Base-by-base conservation (phyloP, 2,888 invertebrate genomes). In the Tiliacea aurago region DNA sequence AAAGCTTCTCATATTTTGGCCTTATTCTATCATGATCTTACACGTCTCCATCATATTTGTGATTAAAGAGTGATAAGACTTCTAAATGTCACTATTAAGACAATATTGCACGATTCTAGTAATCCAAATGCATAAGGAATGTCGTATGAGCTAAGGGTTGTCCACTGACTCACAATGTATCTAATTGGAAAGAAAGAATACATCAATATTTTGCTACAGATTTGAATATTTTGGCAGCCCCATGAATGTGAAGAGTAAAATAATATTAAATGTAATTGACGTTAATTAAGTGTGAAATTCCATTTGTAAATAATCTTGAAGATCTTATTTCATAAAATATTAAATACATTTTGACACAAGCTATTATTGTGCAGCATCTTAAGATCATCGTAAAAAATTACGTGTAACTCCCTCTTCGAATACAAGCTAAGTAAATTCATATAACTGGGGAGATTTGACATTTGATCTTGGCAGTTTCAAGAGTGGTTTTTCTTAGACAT, bases 121-220 rank as follows among this genome's bases (percentile, higher is more conserved):
- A 75, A 73, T 84, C 61, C 67, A 85, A 85, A 85, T 85, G 83
- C 85, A 4, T 64, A 58, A 75, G 85, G 85, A 85, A 85, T 85
- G 85, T 86, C 49, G 33, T 80, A 66, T 72, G 76, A 86, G 74
- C 78, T 82, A 67, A 45, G 56, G 70, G 43, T 75, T 59, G 45
- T 49, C 63, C 20, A 49, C 11, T 33, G n/a, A 67, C 37, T 49
- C 23, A 43, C 18, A 69, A 23, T 58, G 7, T 64, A n/a, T 23
- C 55, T 77, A 77, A 33, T 68, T 15, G n/a, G n/a, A 68, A 70
- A 56, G n/a, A 65, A 65, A 51, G 23, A 76, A 62, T 49, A 82
- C 49, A 59, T 76, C 53, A 64, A 64, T 67, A 59, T 53, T 69
- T 53, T 18, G 10, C 45, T 23, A 67, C 15, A 66, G 15, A 28